Base-by-base conservation (phyloP, 1,140 invertebrate species). In the Drosophila lowei region DNA sequence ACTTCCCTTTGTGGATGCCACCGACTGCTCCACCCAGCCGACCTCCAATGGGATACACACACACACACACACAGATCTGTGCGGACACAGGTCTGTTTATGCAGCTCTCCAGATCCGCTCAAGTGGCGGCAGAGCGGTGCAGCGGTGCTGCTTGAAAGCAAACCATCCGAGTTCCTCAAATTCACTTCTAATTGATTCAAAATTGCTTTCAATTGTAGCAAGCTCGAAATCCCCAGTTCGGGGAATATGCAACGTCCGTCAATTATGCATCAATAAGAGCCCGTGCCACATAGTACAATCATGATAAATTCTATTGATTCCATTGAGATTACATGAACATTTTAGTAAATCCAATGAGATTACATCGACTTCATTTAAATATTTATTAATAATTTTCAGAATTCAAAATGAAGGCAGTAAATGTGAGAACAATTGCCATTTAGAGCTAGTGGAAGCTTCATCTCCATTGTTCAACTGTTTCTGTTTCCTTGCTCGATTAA, bases 121-220 rank as follows among this genome's bases (percentile, higher is more conserved):
- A 66, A 75, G 72, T 75, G 72, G 21, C 46, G 16, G 8, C 25
- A 23, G 15, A 41, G 13, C 34, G 34, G 11, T 38, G 11, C 34
- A 3, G 74, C 80, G 80, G 72, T 66, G 73, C 81, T 77, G 86
- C 80, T 85, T 85, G 81, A 85, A 81, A 85, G 80, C 73, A 49
- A 38, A 41, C 71, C 53, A 55, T 44, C 25, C 41, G 64, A 68
- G 81, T 74, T 74, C 68, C 67, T 86, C 68, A 86, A 85, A 86
- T 86, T 81, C 81, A 78, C 65, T 65, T 85, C 81, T 86, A 85
- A 86, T 85, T 85, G 81, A 85, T 86, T 64, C 65, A 50, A 58
- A 81, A 86, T 86, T 88, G 65, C 49, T 75, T 70, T 80, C 77
- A 86, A 86, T 86, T 85, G 64, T 46, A 53, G n/a, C 54, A 18